Evolutionary conservation across 2,797 vertebrate species (phyloP).

Genomic region (Bucorvus abyssinicus): DNA sequence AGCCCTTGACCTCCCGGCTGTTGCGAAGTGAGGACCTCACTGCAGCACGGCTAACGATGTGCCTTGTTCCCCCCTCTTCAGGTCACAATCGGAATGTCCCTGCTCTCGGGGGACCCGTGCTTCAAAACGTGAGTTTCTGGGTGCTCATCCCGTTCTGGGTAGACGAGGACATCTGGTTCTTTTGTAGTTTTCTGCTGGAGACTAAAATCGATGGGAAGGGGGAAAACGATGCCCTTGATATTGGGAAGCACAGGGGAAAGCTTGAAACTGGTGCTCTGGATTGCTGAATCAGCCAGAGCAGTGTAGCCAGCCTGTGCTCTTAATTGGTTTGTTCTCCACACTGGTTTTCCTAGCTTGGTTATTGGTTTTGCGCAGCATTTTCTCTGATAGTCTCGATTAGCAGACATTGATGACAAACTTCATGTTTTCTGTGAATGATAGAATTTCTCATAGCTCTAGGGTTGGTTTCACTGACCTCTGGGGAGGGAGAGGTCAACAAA

Average conservation of each 20-base stretch:
- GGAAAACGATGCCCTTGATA: background rate
- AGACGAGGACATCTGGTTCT: background rate
- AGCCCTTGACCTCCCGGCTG: background rate
- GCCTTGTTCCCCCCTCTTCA: slow-evolving; percentile 51
- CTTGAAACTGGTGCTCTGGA: background rate
- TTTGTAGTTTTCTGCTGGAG: background rate
- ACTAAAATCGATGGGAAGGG: background rate
- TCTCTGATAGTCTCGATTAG: background rate
- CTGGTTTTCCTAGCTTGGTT: background rate
- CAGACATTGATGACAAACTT: background rate
- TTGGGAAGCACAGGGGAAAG: background rate
- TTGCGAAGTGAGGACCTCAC: background rate
- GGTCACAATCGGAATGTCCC: slow-evolving; percentile 95
- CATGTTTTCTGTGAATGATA: background rate
- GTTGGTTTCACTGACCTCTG: background rate
- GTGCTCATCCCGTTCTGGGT: fast-evolving
- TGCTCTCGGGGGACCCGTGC: slow-evolving; percentile 95
- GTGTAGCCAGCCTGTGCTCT: background rate
- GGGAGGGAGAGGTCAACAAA: slow-evolving; percentile 8
- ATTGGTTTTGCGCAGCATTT: background rate
- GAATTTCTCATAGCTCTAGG: slow-evolving; percentile 9
- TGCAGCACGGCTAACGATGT: background rate
- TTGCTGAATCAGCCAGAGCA: background rate
- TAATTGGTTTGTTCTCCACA: background rate
- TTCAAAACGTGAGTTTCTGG: slow-evolving; percentile 92